Evolutionary conservation across 2,113 vertebrate genomes (phyloP).

Genomic region (Stictonetta naevosa): DNA sequence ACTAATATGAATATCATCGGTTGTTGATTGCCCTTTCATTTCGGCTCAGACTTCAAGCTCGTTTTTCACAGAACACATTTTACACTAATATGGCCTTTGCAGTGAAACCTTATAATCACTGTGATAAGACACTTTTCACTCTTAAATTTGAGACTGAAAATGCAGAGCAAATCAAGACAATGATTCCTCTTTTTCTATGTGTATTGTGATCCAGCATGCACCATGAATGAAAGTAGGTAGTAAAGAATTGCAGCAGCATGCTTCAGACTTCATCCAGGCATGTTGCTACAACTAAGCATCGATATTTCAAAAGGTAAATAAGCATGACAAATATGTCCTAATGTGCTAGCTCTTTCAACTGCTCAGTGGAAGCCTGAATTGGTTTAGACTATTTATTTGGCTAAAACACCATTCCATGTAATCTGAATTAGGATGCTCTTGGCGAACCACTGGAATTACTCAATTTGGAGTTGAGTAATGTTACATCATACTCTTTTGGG

Average conservation of each 20-base stretch:
- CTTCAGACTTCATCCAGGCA: background rate
- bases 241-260: background rate
- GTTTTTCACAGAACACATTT: background rate
- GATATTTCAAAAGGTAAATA: background rate
- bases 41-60: background rate
- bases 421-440: background rate
- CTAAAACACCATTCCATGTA: background rate
- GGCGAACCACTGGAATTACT: conserved; percentile 20
- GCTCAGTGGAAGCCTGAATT: background rate
- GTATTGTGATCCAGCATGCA: background rate
- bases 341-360: background rate
- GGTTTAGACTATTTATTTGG: background rate
- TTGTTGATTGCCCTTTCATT: background rate
- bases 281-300: background rate
- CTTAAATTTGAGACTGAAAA: background rate
- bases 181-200: background rate
- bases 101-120: background rate
- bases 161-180: background rate
- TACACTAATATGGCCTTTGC: background rate
- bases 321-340: background rate
- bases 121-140: background rate
- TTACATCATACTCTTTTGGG: conserved; percentile 12
- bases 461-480: conserved; percentile 21
- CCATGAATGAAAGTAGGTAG: background rate
- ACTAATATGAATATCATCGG: fast-evolving